These are phyloP conservation scores for Steatornis caripensis DNA, from an alignment of 2,113 vertebrate species.

Conservation along the genomic window DNA sequence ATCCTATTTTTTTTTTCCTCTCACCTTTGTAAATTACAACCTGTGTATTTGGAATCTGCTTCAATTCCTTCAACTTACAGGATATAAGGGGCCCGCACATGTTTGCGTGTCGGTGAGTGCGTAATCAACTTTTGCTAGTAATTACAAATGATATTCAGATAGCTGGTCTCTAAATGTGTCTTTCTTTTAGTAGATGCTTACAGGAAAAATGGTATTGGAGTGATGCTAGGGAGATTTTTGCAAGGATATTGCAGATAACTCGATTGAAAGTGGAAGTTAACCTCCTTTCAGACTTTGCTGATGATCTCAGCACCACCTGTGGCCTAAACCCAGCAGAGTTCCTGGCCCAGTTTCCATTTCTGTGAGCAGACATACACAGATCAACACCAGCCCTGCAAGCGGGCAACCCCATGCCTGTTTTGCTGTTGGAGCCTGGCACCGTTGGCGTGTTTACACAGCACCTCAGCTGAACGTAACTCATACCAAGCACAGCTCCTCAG, in stretches of 20 bases:
- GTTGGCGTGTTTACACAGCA: neutral
- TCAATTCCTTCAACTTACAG: neutral
- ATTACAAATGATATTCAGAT: neutral
- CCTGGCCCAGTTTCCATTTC: neutral
- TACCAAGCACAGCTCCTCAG: rapidly evolving
- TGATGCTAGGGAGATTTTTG: neutral
- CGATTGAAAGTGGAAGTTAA: neutral
- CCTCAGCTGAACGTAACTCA: neutral
- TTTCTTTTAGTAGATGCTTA: neutral
- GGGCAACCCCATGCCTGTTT: neutral
- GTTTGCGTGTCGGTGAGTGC: neutral
- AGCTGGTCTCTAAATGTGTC: neutral
- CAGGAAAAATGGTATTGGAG: neutral
- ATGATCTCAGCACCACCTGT: neutral
- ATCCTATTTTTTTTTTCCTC: neutral
- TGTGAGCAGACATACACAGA: neutral
- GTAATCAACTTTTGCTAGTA: neutral
- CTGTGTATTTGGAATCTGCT: neutral
- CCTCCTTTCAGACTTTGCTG: neutral
- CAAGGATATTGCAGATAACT: neutral
- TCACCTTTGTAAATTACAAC: neutral
- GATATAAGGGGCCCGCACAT: neutral
- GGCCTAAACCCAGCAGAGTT: neutral
- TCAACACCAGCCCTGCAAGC: neutral
- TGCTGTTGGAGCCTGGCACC: neutral